Evolutionary conservation across 2,797 vertebrate species (phyloP), one percentile per base, ranked within the genome.

Genomic region (Hipposideros larvatus): DNA sequence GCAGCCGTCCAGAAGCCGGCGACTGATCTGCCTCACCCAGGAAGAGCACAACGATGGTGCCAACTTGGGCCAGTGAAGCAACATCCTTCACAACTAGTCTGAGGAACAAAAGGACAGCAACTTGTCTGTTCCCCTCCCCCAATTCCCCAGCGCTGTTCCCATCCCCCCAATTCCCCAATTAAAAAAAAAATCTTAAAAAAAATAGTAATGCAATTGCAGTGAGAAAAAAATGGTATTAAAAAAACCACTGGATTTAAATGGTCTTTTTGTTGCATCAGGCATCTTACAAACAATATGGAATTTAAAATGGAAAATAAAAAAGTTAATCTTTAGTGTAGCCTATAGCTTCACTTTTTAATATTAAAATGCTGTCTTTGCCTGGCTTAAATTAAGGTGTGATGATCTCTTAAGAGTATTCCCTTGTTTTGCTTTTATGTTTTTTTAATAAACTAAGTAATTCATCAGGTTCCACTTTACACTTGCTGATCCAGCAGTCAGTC

Each of bases 261-360:
- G 3, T 91, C 15, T 53, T 51, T 37, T 68, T 78, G 51, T 77
- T 28, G 59, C 65, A 31, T 96, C 63, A 86, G 13, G 57, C n/a
- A 86, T 93, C 37, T 68, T 90, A 86, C 5, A 90, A 68, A 87
- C 16, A 84, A 85, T 34, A 94, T 14, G 4, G 75, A 79, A 96
- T 98, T 97, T 79, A 28, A 78, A 80, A 65, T 26, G 87, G 1
- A 11, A 86, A 94, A 87, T 15, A 2, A 41, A 96, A 97, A n/a
- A 70, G 53, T 90, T 96, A 41, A 71, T 91, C 87, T 96, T 43
- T 16, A 90, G 46, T 70, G 37, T 51, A 61, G 34, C 37, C 82
- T 66, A 73, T 77, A 79, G 31, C 57, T n/a, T 94, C 19, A 94
- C 70, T 96, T 97, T 97, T 95, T 41, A 93, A 96, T 94, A 95